Evolutionary conservation across 2,113 vertebrate species (phyloP).

Genomic region (Zootoca vivipara): DNA sequence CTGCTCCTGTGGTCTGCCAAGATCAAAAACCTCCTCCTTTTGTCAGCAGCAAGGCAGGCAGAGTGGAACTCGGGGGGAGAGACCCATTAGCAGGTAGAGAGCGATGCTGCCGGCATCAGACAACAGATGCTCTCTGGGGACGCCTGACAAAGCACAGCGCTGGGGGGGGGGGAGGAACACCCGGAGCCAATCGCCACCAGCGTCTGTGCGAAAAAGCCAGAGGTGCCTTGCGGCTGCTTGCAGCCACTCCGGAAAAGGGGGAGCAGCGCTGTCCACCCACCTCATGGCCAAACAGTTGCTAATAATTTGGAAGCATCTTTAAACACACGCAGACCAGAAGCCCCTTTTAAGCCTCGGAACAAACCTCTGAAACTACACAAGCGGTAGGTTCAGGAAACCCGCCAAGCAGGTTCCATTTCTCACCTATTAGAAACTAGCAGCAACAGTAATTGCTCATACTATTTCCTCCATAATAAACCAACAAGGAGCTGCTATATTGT

Average conservation of each 20-base stretch:
- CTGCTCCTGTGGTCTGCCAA: slow-evolving; percentile 63
- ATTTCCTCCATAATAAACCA: neutral
- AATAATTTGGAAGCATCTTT: neutral
- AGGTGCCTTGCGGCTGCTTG: slow-evolving; percentile 70
- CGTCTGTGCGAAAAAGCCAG: slow-evolving; percentile 77
- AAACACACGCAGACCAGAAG: neutral
- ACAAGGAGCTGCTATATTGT: neutral
- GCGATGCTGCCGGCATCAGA: slow-evolving; percentile 42
- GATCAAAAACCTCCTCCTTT: slow-evolving; percentile 69
- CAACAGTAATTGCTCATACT: neutral
- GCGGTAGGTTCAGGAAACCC: neutral
- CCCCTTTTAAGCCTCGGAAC: neutral
- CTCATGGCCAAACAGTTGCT: neutral
- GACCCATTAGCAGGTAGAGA: slow-evolving; percentile 75
- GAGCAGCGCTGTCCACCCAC: neutral
- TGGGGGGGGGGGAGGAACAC: slow-evolving; percentile 70
- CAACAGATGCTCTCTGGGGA: slow-evolving; percentile 62
- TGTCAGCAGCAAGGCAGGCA: slow-evolving; percentile 74
- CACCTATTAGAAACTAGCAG: neutral
- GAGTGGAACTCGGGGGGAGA: slow-evolving; percentile 75
- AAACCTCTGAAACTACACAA: neutral
- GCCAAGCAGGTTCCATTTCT: neutral
- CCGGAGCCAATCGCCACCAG: slow-evolving; percentile 76
- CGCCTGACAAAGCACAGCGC: slow-evolving; percentile 76
- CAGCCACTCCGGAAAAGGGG: slow-evolving; percentile 65